These are phyloP conservation scores for Sciurus vulgaris DNA, from an alignment of 2,797 vertebrate species.

Conservation along the genomic window DNA sequence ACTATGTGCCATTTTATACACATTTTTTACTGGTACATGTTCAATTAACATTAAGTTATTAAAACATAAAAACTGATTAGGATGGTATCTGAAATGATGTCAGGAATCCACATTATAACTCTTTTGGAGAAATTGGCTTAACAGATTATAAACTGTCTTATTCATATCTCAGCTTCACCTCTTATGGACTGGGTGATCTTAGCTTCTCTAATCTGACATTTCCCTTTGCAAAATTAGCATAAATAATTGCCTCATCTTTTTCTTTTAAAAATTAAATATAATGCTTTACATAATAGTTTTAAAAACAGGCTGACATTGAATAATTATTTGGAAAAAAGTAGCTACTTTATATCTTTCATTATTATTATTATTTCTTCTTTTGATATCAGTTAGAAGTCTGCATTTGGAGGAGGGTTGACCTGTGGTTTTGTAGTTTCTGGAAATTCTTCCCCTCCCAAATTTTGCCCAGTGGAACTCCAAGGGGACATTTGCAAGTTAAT, in stretches of 20 bases:
- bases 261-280: neutral
- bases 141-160: neutral
- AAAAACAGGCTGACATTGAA: neutral
- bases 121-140: neutral
- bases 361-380: neutral
- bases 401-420: neutral
- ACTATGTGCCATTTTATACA: too few relatives aligned
- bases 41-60: slow-evolving; percentile 21
- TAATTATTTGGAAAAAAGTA: neutral
- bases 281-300: slow-evolving; percentile 3
- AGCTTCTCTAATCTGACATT: neutral
- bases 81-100: neutral
- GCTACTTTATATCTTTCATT: neutral
- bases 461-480: neutral
- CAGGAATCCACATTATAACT: neutral
- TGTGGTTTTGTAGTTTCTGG: neutral
- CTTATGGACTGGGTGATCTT: neutral
- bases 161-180: neutral
- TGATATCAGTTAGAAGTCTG: neutral
- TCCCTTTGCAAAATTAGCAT: neutral
- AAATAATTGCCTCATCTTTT: neutral
- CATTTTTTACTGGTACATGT: neutral
- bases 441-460: neutral
- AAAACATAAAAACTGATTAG: neutral
- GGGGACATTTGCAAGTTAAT: neutral